Evolutionary conservation across 2,888 invertebrate genomes (phyloP), one percentile per base, ranked within the genome.

Genomic region (Pasiphila rectangulata): DNA sequence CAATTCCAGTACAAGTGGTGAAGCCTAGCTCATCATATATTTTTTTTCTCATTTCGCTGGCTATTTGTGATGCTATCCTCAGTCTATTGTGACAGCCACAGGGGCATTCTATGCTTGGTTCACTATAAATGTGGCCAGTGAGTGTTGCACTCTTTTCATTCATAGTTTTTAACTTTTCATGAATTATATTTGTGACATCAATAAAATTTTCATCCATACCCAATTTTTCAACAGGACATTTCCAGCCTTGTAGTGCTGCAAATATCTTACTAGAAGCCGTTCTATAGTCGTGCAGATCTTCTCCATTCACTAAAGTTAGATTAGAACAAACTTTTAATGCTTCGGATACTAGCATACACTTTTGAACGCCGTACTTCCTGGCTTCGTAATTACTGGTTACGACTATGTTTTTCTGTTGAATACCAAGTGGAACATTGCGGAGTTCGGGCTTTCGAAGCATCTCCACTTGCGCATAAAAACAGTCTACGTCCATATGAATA

Each of bases 401-500:
- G 4, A 96, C 92, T 47, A 94, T 90, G 75, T 93, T 94, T 73
- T 96, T 96, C 79, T 96, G 96, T 75, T 95, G 94, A 23, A 96
- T 91, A 40, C 96, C 96, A 54, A 96, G 77, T 17, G 95, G 95
- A 61, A 92, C 90, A 41, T 85, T 83, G 53, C 90, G 88, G 41
- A 94, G 79, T 61, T 91, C 88, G 2, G 95, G 94, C 72, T 94
- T 91, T 59, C 91, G 91, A 46, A 94, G 75, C 90, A 94, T 94
- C 83, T 96, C 95, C 57, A 96, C 95, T 90, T 96, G 95, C 50
- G 95, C 95, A 82, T 95, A 96, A 82, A 94, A 96, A 75, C 93
- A 95, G 76, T 96, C 95, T 72, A 95, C 89, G 73, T 96, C 95
- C 63, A 96, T 87, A 74, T 95, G 95, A 67, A 96, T 91, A 59